Evolutionary conservation across 2,797 vertebrate species (phyloP), one percentile per base, ranked within the genome.

Genomic region (Dendrocincla fuliginosa): DNA sequence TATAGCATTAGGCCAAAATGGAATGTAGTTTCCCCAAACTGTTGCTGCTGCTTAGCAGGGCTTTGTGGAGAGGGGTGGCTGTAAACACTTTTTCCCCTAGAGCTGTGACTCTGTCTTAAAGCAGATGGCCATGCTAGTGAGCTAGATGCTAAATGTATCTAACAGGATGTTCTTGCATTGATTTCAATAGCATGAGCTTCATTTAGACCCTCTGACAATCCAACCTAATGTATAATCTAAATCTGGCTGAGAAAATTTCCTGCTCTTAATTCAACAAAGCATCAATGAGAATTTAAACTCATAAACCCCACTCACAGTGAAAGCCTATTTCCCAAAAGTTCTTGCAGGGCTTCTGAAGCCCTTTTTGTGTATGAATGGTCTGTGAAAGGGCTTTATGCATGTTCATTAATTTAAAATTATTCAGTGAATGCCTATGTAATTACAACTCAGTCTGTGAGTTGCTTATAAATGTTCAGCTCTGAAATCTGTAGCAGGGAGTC

Each of bases 341-440:
- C 37, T 73, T 67, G 39, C 59, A 33, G 41, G 44, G 32, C 16
- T 91, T 86, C 74, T 87, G 70, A 75, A 87, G 25, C 32, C 30
- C 8, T 68, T 71, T 91, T 52, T 69, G 39, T 84, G 22, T 44
- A 25, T 9, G 44, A 75, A 79, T 52, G 37, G 55, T 82, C 33
- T 77, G 39, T 89, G 75, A 87, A 95, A 81, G 32, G 32, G 37
- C 63, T 88, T 84, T 41, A 46, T 73, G 63, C n/a, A 37, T 35
- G 16, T 86, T 90, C n/a, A 60, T 96, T 76, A 91, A 76, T 81
- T 82, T 79, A 80, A 84, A 95, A 76, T 89, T 87, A 89, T 93
- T 89, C 77, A 49, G 32, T 67, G 80, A 95, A 84, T 84, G 74
- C 32, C 9, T 65, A 10, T 76, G 59, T 90, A 93, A 94, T 95